Percentiles rank a stretch among this genome's conserved stretches.
Conservation (phyloP, 2,888 invertebrate species). For the Chymomyza amoena region DNA sequence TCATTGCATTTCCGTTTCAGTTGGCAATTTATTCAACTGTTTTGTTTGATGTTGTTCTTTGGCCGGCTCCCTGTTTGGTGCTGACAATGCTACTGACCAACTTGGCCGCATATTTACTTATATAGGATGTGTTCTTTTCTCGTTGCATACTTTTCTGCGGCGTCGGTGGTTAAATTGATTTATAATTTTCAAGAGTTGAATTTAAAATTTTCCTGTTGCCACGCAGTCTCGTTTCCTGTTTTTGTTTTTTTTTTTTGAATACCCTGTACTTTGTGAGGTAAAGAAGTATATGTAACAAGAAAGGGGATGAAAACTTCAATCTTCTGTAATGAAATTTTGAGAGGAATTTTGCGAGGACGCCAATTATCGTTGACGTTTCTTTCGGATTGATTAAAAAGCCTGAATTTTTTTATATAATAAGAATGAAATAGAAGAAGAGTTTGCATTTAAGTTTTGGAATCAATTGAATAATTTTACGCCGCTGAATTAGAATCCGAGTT, state of each 20-base stretch:
- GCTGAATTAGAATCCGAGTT: no score
- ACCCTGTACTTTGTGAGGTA: neutral
- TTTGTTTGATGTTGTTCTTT: slow-evolving; percentile 21
- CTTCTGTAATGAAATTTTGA: no score
- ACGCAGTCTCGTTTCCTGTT: slow-evolving; percentile 39
- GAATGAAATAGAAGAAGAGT: no score
- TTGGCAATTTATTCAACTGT: slow-evolving; percentile 68
- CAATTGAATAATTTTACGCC: no score
- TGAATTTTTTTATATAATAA: no score
- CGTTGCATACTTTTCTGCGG: slow-evolving; percentile 46
- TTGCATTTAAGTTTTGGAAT: no score
- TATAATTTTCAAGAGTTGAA: slow-evolving; percentile 63
- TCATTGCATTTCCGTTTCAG: slow-evolving; percentile 70
- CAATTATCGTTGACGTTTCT: no score
- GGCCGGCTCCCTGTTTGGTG: slow-evolving; percentile 20
- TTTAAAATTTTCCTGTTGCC: slow-evolving; percentile 65
- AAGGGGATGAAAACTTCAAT: no score
- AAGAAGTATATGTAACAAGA: neutral
- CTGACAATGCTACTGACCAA: slow-evolving; percentile 25
- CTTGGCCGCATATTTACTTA: slow-evolving; percentile 63
- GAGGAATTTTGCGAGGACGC: no score
- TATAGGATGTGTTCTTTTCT: slow-evolving; percentile 34
- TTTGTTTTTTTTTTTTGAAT: slow-evolving; percentile 40
- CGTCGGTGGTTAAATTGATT: slow-evolving; percentile 61
- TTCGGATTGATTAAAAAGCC: no score